A percentile compares a stretch with the other conserved stretches of the same genome.
Conservation (phyloP, 2,113 vertebrate genomes). For the Prinia subflava region DNA sequence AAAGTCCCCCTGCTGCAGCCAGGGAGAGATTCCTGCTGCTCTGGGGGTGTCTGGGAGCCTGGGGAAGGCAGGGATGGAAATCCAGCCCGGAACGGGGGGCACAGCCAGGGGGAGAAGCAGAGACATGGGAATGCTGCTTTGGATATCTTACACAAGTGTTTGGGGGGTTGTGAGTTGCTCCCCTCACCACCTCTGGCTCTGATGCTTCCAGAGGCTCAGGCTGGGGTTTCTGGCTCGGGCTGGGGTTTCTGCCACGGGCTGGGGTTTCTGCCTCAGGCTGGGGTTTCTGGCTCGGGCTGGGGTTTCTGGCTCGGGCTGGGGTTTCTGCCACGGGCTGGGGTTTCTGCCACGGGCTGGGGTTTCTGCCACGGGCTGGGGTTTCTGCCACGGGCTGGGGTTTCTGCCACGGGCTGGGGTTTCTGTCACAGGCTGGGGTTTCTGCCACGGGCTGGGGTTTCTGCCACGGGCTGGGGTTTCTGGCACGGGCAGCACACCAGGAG, state of each 20-base stretch:
- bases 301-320: no score
- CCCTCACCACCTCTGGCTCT: background rate
- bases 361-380: no score
- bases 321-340: no score
- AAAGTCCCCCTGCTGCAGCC: background rate
- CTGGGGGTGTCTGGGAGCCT: background rate
- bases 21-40: background rate
- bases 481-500: background rate
- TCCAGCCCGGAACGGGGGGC: background rate
- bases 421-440: no score
- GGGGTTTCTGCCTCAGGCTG: no score
- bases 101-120: background rate
- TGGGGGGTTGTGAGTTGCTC: background rate
- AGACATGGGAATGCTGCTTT: accelerated
- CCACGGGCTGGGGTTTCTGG: background rate
- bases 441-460: background rate
- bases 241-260: background rate
- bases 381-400: no score
- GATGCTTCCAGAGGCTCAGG: background rate
- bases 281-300: background rate
- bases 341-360: no score
- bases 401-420: no score
- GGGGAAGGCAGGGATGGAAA: background rate
- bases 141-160: accelerated
- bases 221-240: background rate